Evolutionary conservation across 1,140 invertebrate genomes (phyloP).

Genomic region (Drosophila tropicalis): DNA sequence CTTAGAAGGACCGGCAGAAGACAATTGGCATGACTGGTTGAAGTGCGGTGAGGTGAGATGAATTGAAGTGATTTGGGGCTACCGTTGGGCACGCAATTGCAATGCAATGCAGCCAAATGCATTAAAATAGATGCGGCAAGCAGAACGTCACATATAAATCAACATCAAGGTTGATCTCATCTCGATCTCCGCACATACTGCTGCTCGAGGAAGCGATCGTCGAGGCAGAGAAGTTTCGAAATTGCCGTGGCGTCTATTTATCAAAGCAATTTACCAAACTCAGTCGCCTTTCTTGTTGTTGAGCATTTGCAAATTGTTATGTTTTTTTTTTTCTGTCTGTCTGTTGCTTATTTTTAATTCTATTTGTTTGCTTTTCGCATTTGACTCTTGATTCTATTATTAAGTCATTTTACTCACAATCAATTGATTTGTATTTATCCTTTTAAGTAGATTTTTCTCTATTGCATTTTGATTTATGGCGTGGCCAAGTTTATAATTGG

Average conservation of each 20-base stretch:
- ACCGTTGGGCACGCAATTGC: constrained; percentile 44
- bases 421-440: constrained; percentile 64
- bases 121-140: constrained; percentile 66
- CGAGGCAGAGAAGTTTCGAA: constrained; percentile 62
- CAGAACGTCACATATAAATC: constrained; percentile 77
- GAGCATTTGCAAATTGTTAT: constrained; percentile 17
- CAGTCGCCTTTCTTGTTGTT: constrained; percentile 37
- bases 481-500: constrained; percentile 46
- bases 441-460: constrained; percentile 61
- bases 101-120: constrained; percentile 48
- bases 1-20: constrained; percentile 79
- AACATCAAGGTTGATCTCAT: constrained; percentile 81
- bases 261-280: constrained; percentile 69
- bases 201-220: constrained; percentile 65
- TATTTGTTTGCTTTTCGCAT: background rate
- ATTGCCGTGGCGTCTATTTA: constrained; percentile 63
- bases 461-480: constrained; percentile 32
- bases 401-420: constrained; percentile 18
- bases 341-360: constrained; percentile 27
- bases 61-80: constrained; percentile 19
- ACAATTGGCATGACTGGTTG: constrained; percentile 62
- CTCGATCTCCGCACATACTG: constrained; percentile 60
- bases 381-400: constrained; percentile 8
- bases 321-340: background rate
- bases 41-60: constrained; percentile 17